Conservation (phyloP, 2,797 vertebrate genomes). For the Eidolon dupreanum region DNA sequence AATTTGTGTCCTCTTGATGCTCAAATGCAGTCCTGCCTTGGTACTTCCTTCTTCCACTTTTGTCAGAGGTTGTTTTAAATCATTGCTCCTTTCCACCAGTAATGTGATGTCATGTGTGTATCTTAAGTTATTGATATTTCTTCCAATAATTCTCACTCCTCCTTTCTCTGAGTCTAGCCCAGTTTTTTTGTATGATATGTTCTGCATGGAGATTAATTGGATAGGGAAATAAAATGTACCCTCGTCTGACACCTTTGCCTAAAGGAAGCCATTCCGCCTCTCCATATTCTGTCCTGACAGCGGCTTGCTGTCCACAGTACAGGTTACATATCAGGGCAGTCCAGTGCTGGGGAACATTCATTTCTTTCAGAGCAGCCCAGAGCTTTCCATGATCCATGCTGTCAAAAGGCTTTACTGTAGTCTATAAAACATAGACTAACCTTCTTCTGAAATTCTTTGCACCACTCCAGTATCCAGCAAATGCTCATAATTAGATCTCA, state of each 20-base stretch:
- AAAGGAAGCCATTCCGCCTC: background rate
- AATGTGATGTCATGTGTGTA: background rate
- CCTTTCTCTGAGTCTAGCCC: background rate
- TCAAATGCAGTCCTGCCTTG: too few species aligned
- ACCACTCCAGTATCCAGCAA: background rate
- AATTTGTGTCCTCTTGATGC: too few species aligned
- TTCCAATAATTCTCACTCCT: background rate
- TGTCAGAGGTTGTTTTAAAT: background rate
- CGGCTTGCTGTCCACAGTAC: background rate
- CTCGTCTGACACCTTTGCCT: background rate
- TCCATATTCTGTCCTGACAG: background rate
- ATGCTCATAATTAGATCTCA: background rate
- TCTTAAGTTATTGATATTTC: background rate
- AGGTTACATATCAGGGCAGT: background rate
- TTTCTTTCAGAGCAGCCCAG: too few species aligned
- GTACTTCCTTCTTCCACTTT: background rate
- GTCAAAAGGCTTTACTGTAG: background rate
- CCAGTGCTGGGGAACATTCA: background rate
- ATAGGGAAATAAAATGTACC: background rate
- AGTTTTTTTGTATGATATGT: background rate
- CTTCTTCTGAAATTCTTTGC: background rate
- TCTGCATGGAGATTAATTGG: background rate
- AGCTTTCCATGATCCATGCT: background rate
- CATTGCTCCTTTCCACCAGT: background rate
- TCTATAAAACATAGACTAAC: background rate